Evolutionary conservation across 92 coral and sea anemone species (phyloP), one percentile per base, ranked within the genome.

Genomic region (Virgularia gustaviana): DNA sequence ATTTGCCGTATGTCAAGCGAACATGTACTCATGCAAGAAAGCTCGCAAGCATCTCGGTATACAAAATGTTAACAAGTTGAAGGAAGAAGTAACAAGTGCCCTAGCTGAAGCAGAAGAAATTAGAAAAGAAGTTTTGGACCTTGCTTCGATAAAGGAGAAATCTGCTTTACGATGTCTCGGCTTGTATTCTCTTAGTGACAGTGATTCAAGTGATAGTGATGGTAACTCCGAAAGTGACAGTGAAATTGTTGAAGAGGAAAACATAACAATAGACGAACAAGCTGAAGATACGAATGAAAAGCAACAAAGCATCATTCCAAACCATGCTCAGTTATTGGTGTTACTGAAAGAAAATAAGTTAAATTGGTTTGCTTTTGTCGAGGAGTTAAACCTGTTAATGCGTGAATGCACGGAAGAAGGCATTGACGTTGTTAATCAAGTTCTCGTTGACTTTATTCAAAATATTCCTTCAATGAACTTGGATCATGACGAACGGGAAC

Each of bases 301-400:
- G 22, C 22, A 5, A 15, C 55, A 47, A 47, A 47, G 20, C 6
- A 19, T 59, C 19, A 1, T 31, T 59, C 65, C 65, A 22, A 59
- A 59, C 19, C 38, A 59, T 24, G 37, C 9, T 24, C 37, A 59
- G 2, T 33, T 59, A 28, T 24, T 59, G 65, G 65, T 1, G 1
- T 59, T 59, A 24, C 16, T 59, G 34, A 59, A 13, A 59, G 65
- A 59, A 59, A 59, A 13, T 59, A 71, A 75, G 16, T 43, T 85
- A 3, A 85, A 85, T 52, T 80, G 89, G 85, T 75, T 85, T 75
- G 15, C 56, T 2, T 85, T 80, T 80, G 89, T 76, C 36, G 82
- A 75, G 12, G 85, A 85, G 64, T 59, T 79, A 76, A 61, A 32
- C 30, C 45, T 73, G 10, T 47, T 80, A 25, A 58, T 85, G 80